Evolutionary conservation across 1,140 invertebrate species (phyloP), one percentile per base, ranked within the genome.

Genomic region (Apis dorsata): DNA sequence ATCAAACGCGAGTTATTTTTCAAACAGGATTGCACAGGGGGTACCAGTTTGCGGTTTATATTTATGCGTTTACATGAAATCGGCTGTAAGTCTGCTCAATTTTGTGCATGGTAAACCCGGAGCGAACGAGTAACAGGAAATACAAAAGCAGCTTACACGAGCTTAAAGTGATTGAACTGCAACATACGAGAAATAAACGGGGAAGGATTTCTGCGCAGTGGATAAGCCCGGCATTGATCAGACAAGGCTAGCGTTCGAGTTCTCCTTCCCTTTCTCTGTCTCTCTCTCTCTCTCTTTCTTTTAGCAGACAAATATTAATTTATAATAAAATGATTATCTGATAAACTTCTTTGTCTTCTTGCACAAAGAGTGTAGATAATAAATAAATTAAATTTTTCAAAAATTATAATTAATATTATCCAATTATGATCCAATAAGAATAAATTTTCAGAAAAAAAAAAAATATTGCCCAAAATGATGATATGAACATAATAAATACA

Each of bases 41-140:
- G n/a, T 55, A 65, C 62, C 70, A 80, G 70, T 73, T 80, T 74
- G 79, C 70, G 79, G 70, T 74, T 73, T 80, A 80, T 80, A 74
- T 65, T 73, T 80, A 73, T 53, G 59, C 62, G 59, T 74, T 80
- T 80, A 53, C 60, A 51, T 44, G 79, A 62, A 65, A 80, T 74
- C 70, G 44, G 55, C 70, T 49, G 70, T 63, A 55, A 80, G 70
- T 53, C 79, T 65, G 51, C 70, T 55, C n/a, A 72, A 62, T 80
- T 80, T 57, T 74, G 69, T 74, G 59, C 49, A 24, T 34, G 57
- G 59, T 17, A n/a, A 44, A 12, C 28, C 10, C 51, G 17, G 28
- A 19, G 70, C 21, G n/a, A 74, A 51, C 70, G 49, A 53, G 70
- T 63, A 62, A 34, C 69, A 65, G 60, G 51, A 65, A 65, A 80